Base-by-base conservation (phyloP, 2,797 vertebrate genomes). In the Mastacembelus armatus region DNA sequence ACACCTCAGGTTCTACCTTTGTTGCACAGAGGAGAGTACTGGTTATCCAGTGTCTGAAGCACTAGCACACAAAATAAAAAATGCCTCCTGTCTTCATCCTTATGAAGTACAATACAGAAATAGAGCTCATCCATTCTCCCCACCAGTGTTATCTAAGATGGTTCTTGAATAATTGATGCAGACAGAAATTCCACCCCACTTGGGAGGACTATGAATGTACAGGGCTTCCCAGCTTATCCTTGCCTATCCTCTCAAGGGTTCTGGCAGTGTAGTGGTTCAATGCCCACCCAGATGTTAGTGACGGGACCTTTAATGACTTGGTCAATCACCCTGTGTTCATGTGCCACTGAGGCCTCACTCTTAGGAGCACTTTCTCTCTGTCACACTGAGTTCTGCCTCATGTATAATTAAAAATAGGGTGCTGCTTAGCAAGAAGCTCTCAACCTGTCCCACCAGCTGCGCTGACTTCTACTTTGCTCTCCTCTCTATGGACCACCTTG, bases 61-160 rank as follows among this genome's bases (percentile, higher is more conserved):
- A 62, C 67, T 65, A 61, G 80, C 78, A 29, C 73, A 81, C 71
- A 55, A 87, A 88, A 84, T 90, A 91, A 92, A 88, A 91, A 92
- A 91, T 88, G 87, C 78, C 76, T 89, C 79, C 88, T 89, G 83
- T 89, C 87, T 89, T 86, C 83, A 69, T 88, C 77, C 74, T 89
- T 89, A 91, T 91, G 88, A 92, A 91, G 89, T 89, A 89, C 88
- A 58, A 77, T 89, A 91, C 90, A 89, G 89, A 91, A 92, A 91
- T 92, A 92, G 90, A 91, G 83, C 86, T 88, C 90, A 91, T 91
- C 87, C 87, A 89, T 92, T 88, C 83, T 87, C 63, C 80, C 88
- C 15, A 83, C 48, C 66, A 90, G 80, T 89, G 85, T 91, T 90
- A 91, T 92, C 88, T 90, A 84, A 92, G 90, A 91, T 82, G 85